These are phyloP conservation scores for Hedya salicella DNA, from an alignment of 2,888 invertebrate genomes.

Conservation along the genomic window DNA sequence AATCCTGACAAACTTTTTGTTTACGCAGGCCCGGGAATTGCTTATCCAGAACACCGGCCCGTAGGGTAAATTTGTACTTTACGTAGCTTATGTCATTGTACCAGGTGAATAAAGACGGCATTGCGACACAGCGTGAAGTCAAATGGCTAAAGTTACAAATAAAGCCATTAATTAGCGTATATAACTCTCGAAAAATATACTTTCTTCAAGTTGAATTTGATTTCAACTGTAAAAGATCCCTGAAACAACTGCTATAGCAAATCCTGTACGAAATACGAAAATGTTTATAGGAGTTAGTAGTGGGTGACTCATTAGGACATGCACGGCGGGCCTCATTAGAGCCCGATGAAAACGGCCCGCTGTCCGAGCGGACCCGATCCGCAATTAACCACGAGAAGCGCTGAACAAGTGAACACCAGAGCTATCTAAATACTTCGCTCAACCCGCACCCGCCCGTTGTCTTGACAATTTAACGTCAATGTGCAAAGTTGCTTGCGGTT, in stretches of 20 bases:
- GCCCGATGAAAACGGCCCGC: constrained; percentile 73
- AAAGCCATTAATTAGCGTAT: neutral
- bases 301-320: constrained; percentile 72
- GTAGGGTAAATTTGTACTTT: constrained; percentile 45
- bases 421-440: constrained; percentile 78
- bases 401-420: constrained; percentile 77
- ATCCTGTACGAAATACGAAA: constrained; percentile 37
- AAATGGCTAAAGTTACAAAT: constrained; percentile 11
- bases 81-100: constrained; percentile 16
- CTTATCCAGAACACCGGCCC: constrained; percentile 55
- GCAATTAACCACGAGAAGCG: constrained; percentile 79
- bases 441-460: constrained; percentile 62
- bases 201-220: neutral
- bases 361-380: constrained; percentile 75
- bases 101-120: constrained; percentile 6
- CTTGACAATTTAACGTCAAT: constrained; percentile 69
- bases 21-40: constrained; percentile 50
- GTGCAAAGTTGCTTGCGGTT: constrained; percentile 73
- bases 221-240: neutral
- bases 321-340: constrained; percentile 72
- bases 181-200: neutral
- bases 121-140: neutral
- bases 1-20: constrained; percentile 64
- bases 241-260: constrained; percentile 16
- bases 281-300: constrained; percentile 49